Evolutionary conservation across 2,797 vertebrate species (phyloP).

Genomic region (Eleutherodactylus coqui): DNA sequence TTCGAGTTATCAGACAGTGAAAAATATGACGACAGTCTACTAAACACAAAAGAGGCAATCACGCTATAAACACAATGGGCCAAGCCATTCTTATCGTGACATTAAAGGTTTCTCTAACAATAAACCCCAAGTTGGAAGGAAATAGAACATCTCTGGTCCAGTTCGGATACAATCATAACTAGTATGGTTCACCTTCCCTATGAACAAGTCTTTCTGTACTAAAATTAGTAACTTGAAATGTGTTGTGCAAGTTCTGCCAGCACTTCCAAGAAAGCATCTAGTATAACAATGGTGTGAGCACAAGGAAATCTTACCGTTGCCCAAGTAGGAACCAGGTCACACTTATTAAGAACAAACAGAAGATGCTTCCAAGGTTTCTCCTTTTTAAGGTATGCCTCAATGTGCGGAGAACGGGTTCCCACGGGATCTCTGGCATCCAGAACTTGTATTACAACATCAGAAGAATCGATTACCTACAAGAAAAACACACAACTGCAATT

Average conservation of each 20-base stretch:
- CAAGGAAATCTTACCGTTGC: slow-evolving; percentile 83
- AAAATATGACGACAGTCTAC: not conserved
- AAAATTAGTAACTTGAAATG: not conserved
- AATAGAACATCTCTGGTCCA: not conserved
- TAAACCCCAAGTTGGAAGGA: not conserved
- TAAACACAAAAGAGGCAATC: no score
- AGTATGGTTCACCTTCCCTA: not conserved
- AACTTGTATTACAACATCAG: slow-evolving; percentile 96
- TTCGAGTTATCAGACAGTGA: not conserved
- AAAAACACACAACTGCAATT: not conserved
- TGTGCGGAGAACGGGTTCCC: slow-evolving; percentile 91
- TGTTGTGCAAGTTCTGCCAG: not conserved
- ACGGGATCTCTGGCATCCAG: slow-evolving; percentile 94
- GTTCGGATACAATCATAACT: not conserved
- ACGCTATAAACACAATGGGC: no score
- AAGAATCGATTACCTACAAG: slow-evolving; percentile 93
- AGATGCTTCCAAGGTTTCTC: slow-evolving; percentile 98
- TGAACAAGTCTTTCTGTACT: not conserved
- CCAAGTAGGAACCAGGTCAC: slow-evolving; percentile 97
- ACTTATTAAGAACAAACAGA: slow-evolving; percentile 97
- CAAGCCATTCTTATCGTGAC: not conserved
- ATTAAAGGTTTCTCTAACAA: not conserved
- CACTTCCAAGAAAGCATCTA: not conserved
- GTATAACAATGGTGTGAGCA: not conserved
- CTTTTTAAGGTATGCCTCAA: slow-evolving; percentile 94